Evolutionary conservation across 2,113 vertebrate species (phyloP), one percentile per base, ranked within the genome.

Genomic region (Cololabis saira): DNA sequence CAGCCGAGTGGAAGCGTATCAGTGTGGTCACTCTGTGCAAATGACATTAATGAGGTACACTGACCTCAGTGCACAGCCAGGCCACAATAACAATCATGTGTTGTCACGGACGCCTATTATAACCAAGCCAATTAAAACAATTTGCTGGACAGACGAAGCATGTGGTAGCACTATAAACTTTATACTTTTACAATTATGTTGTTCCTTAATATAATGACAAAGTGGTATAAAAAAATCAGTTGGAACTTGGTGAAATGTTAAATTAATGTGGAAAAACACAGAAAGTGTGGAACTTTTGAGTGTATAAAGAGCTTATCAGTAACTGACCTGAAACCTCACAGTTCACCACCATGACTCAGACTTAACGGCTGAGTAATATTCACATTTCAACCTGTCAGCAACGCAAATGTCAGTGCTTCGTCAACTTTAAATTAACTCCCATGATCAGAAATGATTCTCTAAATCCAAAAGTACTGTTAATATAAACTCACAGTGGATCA

Each of bases 31-130:
- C 70, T 85, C 74, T 16, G 69, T 74, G 73, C 84, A 87, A 87
- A 90, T 89, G 85, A 89, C 87, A 87, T 90, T 91, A 91, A 89
- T 87, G 83, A 90, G 88, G 81, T 78, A 80, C 80, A 50, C 83
- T 89, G 88, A 89, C 88, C 90, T 84, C 85, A 60, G 83, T 80
- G 85, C 74, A 50, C 74, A 61, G 84, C 85, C 83, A 65, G 73
- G 55, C 74, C 88, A 82, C 87, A 91, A 86, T 87, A 85, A 89
- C 78, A 86, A 89, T 83, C 83, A 83, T 80, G 84, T 88, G 87
- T 87, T 86, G 80, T 88, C 84, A 86, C 53, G 55, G 73, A 91
- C 47, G 74, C 70, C 86, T 83, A 84, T 86, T 89, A 89, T 71
- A 79, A 82, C 62, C 50, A 42, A 71, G 81, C 87, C 83, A 90